Evolutionary conservation across 2,888 invertebrate species (phyloP), one percentile per base, ranked within the genome.

Genomic region (Scaptomyza polygonia): DNA sequence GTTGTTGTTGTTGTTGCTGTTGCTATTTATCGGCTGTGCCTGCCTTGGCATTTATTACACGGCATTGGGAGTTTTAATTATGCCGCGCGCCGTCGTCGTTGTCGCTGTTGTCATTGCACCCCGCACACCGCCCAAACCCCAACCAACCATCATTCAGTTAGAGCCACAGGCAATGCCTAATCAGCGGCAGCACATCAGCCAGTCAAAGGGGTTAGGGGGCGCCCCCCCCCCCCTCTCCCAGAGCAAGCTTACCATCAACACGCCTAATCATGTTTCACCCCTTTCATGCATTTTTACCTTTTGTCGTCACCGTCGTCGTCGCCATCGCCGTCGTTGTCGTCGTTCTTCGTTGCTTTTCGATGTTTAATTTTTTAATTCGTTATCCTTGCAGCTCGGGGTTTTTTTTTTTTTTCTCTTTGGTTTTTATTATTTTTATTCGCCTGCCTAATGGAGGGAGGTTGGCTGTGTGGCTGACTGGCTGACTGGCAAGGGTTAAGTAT

Each of bases 361-460:
- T 79, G 85, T 76, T 87, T 89, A 89, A 83, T 89, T 88, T 80
- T 88, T 88, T 88, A 88, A 88, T 89, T 88, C 89, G 89, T 89
- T 88, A 84, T 85, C 86, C 88, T 88, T 86, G 57, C 80, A 64
- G 57, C 56, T 53, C 56, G 8, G 39, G n/a, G n/a, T n/a, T n/a
- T n/a, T 55, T 47, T 29, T 27, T 18, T 54, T 21, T 75, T 58
- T 64, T 79, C 11, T 54, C 40, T 45, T 30, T 25, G 32, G 43
- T 67, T 67, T 63, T 69, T 77, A 40, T 52, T 64, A 75, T 51
- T 53, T 74, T 58, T 63, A 52, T 61, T 55, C 39, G 64, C 56
- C 47, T 63, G 72, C 56, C 72, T 76, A 76, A 76, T 77, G 73
- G 78, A 12, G 32, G 54, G 39, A 51, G 42, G 29, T 9, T 51